phyloP scores from a whole-genome alignment of 1,140 invertebrate genomes.

The Pantala flavescens region DNA sequence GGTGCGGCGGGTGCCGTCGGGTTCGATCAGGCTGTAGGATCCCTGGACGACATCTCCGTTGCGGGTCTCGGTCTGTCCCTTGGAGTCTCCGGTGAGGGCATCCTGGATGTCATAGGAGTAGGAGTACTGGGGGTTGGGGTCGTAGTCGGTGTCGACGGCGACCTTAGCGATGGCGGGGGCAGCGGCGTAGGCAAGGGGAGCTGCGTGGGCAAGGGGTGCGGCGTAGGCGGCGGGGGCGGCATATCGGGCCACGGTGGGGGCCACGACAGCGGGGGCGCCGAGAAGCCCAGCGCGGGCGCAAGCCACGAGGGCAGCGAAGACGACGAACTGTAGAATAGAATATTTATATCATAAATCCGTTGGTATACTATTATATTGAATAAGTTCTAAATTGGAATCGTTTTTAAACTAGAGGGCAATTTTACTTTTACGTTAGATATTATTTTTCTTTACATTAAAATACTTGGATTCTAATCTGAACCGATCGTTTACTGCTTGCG shows the following conservation, averaged over 20 bases:
- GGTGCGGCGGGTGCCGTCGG: constrained; percentile 43
- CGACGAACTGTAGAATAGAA: constrained; percentile 32
- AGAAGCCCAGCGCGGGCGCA: constrained; percentile 35
- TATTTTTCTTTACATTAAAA: no score
- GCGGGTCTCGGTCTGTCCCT: constrained; percentile 41
- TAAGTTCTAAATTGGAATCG: no score
- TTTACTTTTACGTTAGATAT: no score
- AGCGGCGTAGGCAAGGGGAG: constrained; percentile 21
- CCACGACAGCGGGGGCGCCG: constrained; percentile 22
- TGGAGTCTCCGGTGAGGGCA: constrained; percentile 40
- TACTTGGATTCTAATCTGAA: no score
- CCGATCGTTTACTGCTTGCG: no score
- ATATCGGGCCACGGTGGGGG: constrained; percentile 22
- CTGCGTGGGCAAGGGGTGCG: constrained; percentile 20
- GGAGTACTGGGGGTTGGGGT: constrained; percentile 44
- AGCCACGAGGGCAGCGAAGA: constrained; percentile 34
- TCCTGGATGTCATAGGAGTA: constrained; percentile 45
- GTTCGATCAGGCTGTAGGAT: constrained; percentile 43
- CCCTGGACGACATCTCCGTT: constrained; percentile 43
- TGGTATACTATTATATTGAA: no score
- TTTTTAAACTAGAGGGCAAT: no score
- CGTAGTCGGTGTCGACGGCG: constrained; percentile 30
- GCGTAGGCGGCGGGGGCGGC: constrained; percentile 23
- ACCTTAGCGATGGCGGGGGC: constrained; percentile 25
- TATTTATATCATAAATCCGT: no score